A percentile compares a stretch with the other conserved stretches of the same genome.
These are phyloP conservation scores for Chrysogorgia sp. DNA, from an alignment of 92 coral and sea anemone species.

Conservation along the genomic window DNA sequence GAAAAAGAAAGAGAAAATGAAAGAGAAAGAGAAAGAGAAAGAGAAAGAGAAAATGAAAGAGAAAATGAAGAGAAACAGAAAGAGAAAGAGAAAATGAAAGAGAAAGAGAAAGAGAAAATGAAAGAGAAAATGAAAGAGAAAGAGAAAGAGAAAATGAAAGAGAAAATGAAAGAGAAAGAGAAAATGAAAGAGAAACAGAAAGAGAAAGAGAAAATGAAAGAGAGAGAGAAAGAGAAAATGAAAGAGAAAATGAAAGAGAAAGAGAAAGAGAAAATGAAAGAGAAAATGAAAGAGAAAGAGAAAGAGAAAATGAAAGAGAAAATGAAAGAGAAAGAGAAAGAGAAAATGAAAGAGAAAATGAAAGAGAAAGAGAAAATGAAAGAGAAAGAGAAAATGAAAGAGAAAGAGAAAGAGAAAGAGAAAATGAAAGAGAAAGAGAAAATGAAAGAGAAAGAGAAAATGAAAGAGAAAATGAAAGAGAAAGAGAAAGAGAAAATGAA, in stretches of 20 bases:
- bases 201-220: no score
- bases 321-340: neutral
- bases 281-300: neutral
- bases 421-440: neutral
- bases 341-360: neutral
- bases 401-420: no score
- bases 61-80: neutral
- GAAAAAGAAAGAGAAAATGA: no score
- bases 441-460: neutral
- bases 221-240: neutral
- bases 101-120: neutral
- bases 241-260: neutral
- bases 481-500: neutral
- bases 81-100: neutral
- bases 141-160: neutral
- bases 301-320: neutral
- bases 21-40: no score
- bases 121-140: neutral
- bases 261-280: neutral
- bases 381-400: no score
- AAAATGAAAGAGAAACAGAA: neutral
- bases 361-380: neutral
- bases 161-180: neutral
- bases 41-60: neutral
- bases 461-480: neutral